Base-by-base conservation (phyloP, 2,797 vertebrate genomes). In the Cephalopachus bancanus region DNA sequence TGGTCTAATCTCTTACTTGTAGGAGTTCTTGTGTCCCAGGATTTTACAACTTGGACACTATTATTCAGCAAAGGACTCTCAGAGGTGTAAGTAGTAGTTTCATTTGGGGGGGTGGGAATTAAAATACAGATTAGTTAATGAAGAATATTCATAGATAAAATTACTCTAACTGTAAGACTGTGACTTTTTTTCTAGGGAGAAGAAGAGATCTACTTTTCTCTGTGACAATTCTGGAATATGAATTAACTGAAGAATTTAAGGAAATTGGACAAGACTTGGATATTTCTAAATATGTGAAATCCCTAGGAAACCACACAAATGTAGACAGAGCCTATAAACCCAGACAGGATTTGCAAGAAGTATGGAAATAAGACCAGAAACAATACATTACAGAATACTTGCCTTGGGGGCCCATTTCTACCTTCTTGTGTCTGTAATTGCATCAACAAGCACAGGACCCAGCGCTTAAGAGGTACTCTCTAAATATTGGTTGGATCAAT, bases 211-310 rank as follows among this genome's bases (percentile, higher is more conserved):
- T 37, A 26, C 83, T 83, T 91, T 75, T 72, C 67, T 57, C 24
- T 62, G 16, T 44, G 64, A 89, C n/a, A 89, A 71, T 76, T 91
- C 51, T 57, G 57, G 28, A 95, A 88, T 75, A 81, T 15, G 20
- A 97, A 95, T 65, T 93, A 87, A 92, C 33, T 64, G 30, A 71
- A 75, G 72, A 83, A 6, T 28, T 93, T 89, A 96, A 83, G n/a
- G 83, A 26, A 86, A 60, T 24, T 1, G 17, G 44, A 80, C 86
- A 85, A 94, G 69, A 12, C 57, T 84, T 60, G 74, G 60, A 65
- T 53, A 90, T 51, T 74, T 64, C 65, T 67, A 86, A 88, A 91
- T 84, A 72, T 55, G 57, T 92, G 53, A 88, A 97, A 87, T 53
- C 33, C 57, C 10, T 88, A 57, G 44, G 72, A 95, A 95, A 72